Percentiles rank a stretch among this genome's conserved stretches.
phyloP scores from a whole-genome alignment of 2,113 vertebrate genomes.

The Lagopus leucura region DNA sequence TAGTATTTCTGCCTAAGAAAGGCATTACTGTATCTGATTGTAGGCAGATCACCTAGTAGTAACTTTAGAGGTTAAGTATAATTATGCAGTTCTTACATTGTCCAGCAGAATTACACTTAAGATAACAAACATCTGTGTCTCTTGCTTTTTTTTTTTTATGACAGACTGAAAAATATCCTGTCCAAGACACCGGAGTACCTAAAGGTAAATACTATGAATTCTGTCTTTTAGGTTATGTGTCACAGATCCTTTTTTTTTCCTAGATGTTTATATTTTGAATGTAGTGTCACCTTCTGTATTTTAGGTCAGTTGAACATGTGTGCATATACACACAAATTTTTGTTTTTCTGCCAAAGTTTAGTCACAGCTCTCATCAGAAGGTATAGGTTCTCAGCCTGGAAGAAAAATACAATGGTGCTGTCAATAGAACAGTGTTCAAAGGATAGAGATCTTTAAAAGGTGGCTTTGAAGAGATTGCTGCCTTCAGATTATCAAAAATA shows the following conservation, averaged over 20 bases:
- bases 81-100: neutral
- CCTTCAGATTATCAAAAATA: neutral
- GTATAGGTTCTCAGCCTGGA: neutral
- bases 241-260: neutral
- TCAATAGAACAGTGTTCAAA: neutral
- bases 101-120: neutral
- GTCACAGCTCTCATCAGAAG: neutral
- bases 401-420: neutral
- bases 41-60: neutral
- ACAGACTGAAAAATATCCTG: conserved; percentile 90
- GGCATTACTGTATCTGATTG: neutral
- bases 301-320: neutral
- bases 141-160: conserved; percentile 59
- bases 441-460: neutral
- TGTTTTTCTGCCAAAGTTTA: neutral
- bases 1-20: neutral
- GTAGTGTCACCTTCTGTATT: neutral
- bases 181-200: conserved; percentile 91
- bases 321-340: neutral
- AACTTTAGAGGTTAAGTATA: neutral
- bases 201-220: conserved; percentile 80
- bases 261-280: neutral
- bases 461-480: neutral
- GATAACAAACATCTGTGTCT: conserved; percentile 30
- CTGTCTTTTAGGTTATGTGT: neutral